Base-by-base conservation (phyloP, 2,797 vertebrate species). In the Acestrorhynchus altus region DNA sequence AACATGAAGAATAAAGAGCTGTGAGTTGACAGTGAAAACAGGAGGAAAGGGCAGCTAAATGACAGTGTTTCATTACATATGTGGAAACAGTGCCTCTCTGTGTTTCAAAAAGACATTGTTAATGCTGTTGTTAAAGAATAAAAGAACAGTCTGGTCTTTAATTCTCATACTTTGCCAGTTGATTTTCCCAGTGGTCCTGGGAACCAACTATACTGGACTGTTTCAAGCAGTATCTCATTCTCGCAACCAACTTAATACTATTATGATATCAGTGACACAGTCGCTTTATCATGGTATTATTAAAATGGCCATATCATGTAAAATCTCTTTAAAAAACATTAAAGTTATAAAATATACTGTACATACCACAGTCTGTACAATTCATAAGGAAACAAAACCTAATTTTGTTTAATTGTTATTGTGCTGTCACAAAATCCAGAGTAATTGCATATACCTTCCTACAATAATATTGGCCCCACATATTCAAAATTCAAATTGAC, bases 1-100 rank as follows among this genome's bases (percentile, higher is more conserved):
- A 22, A 69, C 56, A 67, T 78, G 79, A 51, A 57, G 31, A 51
- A 42, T 40, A 63, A 40, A 56, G 22, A 9, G 46, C 24, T 63
- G 24, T 31, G 39, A 74, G 44, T 15, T 28, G 24, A 40, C 35
- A 52, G 40, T 22, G 69, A 40, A 78, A 39, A 71, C 22, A n/a
- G 56, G 42, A 20, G 20, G 31, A 63, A 47, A 39, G 24, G 56
- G 54, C 31, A 44, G 22, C 44, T 56, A n/a, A 56, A 44, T 42
- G 1, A 67, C 15, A 51, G 24, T 68, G 20, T 40, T 64, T 8
- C 56, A 31, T 20, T 39, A 9, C 26, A 40, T 2, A 35, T 65
- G n/a, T 11, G 24, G 16, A 1, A 10, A 1, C 39, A 44, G 51
- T n/a, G n/a, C 12, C 24, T 2, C 28, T n/a, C 16, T 35, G 2